Evolutionary conservation across 2,888 invertebrate species (phyloP).

Genomic region (Alentia gelatinosa): DNA sequence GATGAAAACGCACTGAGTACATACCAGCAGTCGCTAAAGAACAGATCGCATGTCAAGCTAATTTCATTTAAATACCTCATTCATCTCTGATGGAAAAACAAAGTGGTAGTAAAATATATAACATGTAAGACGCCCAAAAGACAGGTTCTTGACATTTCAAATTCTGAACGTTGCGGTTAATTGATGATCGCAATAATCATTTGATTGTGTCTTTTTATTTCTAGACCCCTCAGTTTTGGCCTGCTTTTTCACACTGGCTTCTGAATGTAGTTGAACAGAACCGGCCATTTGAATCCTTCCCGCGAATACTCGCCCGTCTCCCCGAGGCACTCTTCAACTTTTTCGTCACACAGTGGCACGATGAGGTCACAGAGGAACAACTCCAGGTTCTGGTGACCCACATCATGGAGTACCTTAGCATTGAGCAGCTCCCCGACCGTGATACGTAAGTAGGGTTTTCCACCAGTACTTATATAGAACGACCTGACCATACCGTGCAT

Average conservation of each 20-base stretch:
- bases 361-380: constrained; percentile 62
- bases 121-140: too few species aligned
- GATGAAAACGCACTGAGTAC: too few species aligned
- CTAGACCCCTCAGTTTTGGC: constrained; percentile 63
- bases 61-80: too few species aligned
- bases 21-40: too few species aligned
- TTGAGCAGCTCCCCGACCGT: constrained; percentile 58
- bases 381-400: constrained; percentile 58
- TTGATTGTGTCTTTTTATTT: too few species aligned
- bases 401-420: constrained; percentile 61
- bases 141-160: too few species aligned
- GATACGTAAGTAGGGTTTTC: neutral
- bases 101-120: too few species aligned
- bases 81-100: too few species aligned
- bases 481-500: neutral
- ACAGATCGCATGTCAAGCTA: too few species aligned
- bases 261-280: constrained; percentile 69
- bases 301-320: constrained; percentile 63
- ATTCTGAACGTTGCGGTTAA: too few species aligned
- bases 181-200: too few species aligned
- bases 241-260: constrained; percentile 67
- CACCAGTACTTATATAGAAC: neutral
- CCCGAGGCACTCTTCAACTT: constrained; percentile 65
- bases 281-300: constrained; percentile 63
- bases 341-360: constrained; percentile 69